Conservation (phyloP, 2,113 vertebrate genomes). For the Polyodon spathula region DNA sequence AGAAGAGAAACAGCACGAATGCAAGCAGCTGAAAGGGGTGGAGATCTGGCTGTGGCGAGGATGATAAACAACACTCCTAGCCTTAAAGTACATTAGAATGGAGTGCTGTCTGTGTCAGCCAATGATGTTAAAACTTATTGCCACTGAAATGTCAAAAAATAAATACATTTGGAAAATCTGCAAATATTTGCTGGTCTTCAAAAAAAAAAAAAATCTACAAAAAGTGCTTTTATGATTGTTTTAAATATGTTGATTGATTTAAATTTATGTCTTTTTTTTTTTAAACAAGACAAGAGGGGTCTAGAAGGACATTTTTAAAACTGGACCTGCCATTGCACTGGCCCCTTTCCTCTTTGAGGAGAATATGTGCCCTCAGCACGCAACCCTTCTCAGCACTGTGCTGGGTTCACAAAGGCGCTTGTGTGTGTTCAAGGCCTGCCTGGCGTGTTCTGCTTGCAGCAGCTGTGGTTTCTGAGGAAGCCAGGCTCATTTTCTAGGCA, state of each 20-base stretch:
- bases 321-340: conserved; percentile 12
- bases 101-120: conserved; percentile 37
- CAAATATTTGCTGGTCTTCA: too few relatives aligned
- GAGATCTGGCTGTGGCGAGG: conserved; percentile 37
- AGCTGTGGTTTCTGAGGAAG: conserved; percentile 58
- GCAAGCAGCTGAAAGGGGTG: conserved; percentile 21
- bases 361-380: conserved; percentile 39
- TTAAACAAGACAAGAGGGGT: too few relatives aligned
- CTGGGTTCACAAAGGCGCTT: conserved; percentile 65
- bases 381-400: conserved; percentile 39
- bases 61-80: conserved; percentile 43
- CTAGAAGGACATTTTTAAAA: conserved; percentile 22
- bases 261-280: too few relatives aligned
- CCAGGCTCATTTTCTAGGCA: conserved; percentile 43
- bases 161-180: too few relatives aligned
- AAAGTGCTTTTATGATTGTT: too few relatives aligned
- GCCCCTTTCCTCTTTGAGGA: conserved; percentile 34
- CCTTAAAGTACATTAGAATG: conserved; percentile 53
- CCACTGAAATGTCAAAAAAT: conserved; percentile 7
- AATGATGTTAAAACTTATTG: conserved; percentile 29
- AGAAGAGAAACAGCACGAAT: conserved; percentile 10
- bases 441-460: conserved; percentile 53
- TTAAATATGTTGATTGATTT: too few relatives aligned
- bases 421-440: conserved; percentile 56
- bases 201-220: too few relatives aligned